These are phyloP conservation scores for Cryptomyrus ogoouensis DNA, from an alignment of 2,113 vertebrate genomes.

Conservation along the genomic window DNA sequence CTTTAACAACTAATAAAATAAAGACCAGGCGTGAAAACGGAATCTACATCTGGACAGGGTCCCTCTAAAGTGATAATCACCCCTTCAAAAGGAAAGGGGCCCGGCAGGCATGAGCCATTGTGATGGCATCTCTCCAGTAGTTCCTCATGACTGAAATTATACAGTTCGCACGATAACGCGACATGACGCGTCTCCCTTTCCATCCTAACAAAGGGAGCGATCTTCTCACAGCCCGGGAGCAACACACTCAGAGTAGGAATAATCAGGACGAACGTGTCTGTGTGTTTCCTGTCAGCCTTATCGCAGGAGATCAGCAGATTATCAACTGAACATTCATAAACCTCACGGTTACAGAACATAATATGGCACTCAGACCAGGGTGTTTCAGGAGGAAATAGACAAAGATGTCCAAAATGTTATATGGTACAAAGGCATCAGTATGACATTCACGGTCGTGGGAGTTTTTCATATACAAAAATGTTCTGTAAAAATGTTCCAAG, in stretches of 20 bases:
- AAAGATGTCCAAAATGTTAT: background rate
- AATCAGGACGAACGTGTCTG: background rate
- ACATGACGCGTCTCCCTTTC: background rate
- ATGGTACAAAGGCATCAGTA: background rate
- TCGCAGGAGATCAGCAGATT: background rate
- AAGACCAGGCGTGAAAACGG: background rate
- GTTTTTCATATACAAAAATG: too few relatives aligned
- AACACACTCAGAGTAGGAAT: background rate
- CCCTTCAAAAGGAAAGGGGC: background rate
- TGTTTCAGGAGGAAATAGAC: background rate
- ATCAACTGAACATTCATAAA: background rate
- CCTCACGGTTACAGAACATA: background rate
- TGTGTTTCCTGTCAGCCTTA: background rate
- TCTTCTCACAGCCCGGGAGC: background rate
- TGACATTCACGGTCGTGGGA: background rate
- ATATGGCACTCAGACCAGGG: background rate
- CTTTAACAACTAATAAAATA: background rate
- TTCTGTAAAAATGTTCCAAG: too few relatives aligned
- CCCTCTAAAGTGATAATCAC: background rate
- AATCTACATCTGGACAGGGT: background rate
- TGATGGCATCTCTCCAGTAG: background rate
- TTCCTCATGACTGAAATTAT: slow-evolving; percentile 5
- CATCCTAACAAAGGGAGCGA: background rate
- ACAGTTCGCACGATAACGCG: background rate
- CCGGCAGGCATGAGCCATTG: background rate